Evolutionary conservation across 2,113 vertebrate genomes (phyloP).

Genomic region (Gallinago undulata): DNA sequence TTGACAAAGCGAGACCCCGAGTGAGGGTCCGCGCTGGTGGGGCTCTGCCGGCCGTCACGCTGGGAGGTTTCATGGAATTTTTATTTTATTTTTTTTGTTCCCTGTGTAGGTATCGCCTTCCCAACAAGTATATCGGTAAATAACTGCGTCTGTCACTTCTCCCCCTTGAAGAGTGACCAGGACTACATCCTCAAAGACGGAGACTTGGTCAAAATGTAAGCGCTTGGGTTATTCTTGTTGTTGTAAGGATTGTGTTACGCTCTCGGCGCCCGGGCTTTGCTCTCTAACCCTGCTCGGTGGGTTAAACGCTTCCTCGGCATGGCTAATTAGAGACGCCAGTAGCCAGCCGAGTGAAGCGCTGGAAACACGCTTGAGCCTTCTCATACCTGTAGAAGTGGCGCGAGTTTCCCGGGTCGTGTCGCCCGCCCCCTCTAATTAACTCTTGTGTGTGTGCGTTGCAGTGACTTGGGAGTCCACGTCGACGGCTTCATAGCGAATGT

Average conservation of each 20-base stretch:
- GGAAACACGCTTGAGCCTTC: not conserved
- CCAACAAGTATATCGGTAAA: slow-evolving; percentile 97
- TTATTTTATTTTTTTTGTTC: too few relatives aligned
- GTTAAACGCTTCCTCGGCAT: not conserved
- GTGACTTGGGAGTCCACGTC: slow-evolving; percentile 93
- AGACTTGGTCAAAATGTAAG: slow-evolving; percentile 96
- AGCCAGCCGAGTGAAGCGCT: not conserved
- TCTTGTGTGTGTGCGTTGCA: slow-evolving; percentile 49
- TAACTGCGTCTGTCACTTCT: slow-evolving; percentile 98
- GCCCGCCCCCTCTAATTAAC: not conserved
- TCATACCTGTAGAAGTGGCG: not conserved
- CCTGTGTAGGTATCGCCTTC: slow-evolving; percentile 89
- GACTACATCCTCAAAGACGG: slow-evolving; percentile 92
- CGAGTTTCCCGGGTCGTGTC: not conserved
- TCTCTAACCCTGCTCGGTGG: not conserved
- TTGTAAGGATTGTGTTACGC: not conserved
- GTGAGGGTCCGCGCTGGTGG: accelerated
- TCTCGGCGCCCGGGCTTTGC: not conserved
- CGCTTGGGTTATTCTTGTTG: accelerated
- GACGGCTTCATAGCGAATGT: slow-evolving; percentile 95
- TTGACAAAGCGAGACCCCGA: accelerated
- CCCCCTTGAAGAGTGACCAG: slow-evolving; percentile 95
- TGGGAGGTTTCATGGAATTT: not conserved
- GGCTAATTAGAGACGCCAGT: not conserved
- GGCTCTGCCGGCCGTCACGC: accelerated